phyloP scores from a whole-genome alignment of 2,888 invertebrate genomes.

The Cephonodes hylas region DNA sequence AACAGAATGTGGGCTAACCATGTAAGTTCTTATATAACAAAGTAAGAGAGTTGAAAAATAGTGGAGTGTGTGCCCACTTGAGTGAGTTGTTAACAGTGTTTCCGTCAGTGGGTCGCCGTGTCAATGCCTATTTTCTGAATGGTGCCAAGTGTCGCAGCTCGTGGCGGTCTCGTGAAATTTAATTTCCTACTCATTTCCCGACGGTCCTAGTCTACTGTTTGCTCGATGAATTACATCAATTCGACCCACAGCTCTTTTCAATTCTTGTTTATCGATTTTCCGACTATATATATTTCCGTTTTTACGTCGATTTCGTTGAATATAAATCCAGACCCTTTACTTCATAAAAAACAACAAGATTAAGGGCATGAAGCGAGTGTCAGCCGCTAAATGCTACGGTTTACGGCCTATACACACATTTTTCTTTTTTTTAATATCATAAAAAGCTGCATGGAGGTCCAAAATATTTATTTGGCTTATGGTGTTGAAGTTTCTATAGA shows the following conservation, averaged over 20 bases:
- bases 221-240: slow-evolving; percentile 27
- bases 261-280: slow-evolving; percentile 35
- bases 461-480: no score
- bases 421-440: no score
- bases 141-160: slow-evolving; percentile 30
- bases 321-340: no score
- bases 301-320: slow-evolving; percentile 1
- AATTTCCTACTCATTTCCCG: slow-evolving; percentile 61
- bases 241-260: slow-evolving; percentile 26
- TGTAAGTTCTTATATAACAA: neutral
- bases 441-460: no score
- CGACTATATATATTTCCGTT: slow-evolving; percentile 21
- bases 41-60: neutral
- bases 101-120: slow-evolving; percentile 17
- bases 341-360: no score
- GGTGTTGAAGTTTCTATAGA: no score
- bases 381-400: no score
- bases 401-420: no score
- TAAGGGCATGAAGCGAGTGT: no score
- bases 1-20: neutral
- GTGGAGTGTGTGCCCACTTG: neutral
- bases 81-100: slow-evolving; percentile 1
- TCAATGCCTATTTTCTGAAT: slow-evolving; percentile 29
- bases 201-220: slow-evolving; percentile 37
- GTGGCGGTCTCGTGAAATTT: slow-evolving; percentile 44